Conservation (phyloP, 2,113 vertebrate species). For the Canis aureus region DNA sequence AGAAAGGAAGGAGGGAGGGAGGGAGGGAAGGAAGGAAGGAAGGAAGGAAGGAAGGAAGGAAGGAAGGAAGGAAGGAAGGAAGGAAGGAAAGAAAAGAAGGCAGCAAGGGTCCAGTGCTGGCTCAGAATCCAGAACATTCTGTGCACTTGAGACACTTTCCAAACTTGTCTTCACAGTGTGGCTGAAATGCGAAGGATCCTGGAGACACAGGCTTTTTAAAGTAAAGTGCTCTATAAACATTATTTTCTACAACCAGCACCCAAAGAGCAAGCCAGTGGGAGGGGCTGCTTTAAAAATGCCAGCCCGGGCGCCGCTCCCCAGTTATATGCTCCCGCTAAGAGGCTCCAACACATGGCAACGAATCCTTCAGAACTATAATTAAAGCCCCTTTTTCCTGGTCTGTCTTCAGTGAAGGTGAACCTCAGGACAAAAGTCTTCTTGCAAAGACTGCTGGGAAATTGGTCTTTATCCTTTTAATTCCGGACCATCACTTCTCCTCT, state of each 20-base stretch:
- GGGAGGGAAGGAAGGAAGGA: too few relatives aligned
- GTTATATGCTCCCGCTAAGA: not conserved
- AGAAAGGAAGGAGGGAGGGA: too few relatives aligned
- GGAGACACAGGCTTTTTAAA: not conserved
- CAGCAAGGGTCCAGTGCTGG: not conserved
- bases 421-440: not conserved
- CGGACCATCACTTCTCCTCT: not conserved
- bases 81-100: not conserved
- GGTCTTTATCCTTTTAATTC: not conserved
- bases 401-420: not conserved
- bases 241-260: not conserved
- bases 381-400: not conserved
- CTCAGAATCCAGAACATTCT: not conserved
- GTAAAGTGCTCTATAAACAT: not conserved
- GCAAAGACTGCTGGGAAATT: not conserved
- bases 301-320: not conserved
- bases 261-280: not conserved
- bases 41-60: not conserved
- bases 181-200: not conserved
- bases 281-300: not conserved
- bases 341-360: not conserved
- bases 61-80: not conserved
- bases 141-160: not conserved
- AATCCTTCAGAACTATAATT: too few relatives aligned
- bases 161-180: not conserved